phyloP scores from a whole-genome alignment of 2,888 invertebrate species.

The Drosophila putrida region DNA sequence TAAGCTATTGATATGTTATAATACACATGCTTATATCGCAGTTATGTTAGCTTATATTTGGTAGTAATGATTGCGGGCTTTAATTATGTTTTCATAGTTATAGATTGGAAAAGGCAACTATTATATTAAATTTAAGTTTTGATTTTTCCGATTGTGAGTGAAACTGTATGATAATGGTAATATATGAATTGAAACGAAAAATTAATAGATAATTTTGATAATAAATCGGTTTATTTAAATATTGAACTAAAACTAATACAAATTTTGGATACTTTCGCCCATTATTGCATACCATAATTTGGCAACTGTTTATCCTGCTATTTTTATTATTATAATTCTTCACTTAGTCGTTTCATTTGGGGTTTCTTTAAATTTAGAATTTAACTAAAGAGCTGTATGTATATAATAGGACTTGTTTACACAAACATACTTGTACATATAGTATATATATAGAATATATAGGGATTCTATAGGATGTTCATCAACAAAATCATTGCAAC shows the following conservation, averaged over 20 bases:
- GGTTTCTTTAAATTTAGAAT: conserved; percentile 43
- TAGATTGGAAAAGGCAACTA: background rate
- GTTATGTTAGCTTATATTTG: conserved; percentile 20
- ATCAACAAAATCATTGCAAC: conserved; percentile 3
- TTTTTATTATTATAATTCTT: conserved; percentile 21
- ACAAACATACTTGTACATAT: conserved; percentile 36
- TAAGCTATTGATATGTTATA: conserved; percentile 3
- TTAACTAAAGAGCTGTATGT: conserved; percentile 55
- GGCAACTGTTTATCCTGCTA: conserved; percentile 29
- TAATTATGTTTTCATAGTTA: background rate
- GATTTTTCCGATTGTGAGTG: background rate
- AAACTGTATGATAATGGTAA: background rate
- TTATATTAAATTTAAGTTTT: background rate
- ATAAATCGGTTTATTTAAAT: conserved; percentile 64
- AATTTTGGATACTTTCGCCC: conserved; percentile 50
- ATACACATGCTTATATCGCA: conserved; percentile 16
- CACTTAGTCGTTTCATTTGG: conserved; percentile 65
- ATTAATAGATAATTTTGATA: conserved; percentile 32
- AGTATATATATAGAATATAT: conserved; percentile 20
- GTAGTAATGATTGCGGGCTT: background rate
- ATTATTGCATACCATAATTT: conserved; percentile 34
- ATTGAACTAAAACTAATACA: conserved; percentile 63
- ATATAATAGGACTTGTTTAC: conserved; percentile 46
- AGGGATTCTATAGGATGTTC: conserved; percentile 26
- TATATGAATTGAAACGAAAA: background rate